phyloP scores from a whole-genome alignment of 2,888 invertebrate species.

The Oscheius onirici region DNA sequence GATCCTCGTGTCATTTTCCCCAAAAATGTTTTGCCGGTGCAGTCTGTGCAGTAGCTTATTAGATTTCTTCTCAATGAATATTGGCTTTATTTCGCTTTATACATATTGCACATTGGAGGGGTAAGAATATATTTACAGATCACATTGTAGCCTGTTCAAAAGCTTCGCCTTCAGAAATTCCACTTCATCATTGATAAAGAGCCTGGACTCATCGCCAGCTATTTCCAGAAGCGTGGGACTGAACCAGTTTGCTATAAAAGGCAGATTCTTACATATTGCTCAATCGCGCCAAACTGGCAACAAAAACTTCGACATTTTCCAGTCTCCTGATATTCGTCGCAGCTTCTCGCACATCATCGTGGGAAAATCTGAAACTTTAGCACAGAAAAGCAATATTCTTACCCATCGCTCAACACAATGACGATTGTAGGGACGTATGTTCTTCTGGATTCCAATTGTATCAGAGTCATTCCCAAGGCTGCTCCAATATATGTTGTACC shows the following conservation, averaged over 20 bases:
- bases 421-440: constrained; percentile 60
- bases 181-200: constrained; percentile 15
- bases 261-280: constrained; percentile 59
- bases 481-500: constrained; percentile 70
- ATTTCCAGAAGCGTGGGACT: constrained; percentile 20
- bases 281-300: constrained; percentile 59
- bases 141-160: constrained; percentile 9
- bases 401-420: constrained; percentile 65
- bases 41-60: constrained; percentile 26
- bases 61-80: constrained; percentile 18
- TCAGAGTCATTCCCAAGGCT: constrained; percentile 59
- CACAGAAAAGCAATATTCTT: background rate
- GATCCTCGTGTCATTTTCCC: constrained; percentile 17
- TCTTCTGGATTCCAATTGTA: constrained; percentile 59
- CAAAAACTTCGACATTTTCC: constrained; percentile 63
- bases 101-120: background rate
- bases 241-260: background rate
- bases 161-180: constrained; percentile 11
- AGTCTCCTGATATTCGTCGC: constrained; percentile 59
- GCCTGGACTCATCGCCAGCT: constrained; percentile 13
- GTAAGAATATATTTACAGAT: background rate
- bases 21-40: constrained; percentile 21
- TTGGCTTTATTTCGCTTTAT: constrained; percentile 21
- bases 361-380: constrained; percentile 48
- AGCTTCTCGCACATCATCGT: constrained; percentile 55